Evolutionary conservation across 2,797 vertebrate genomes (phyloP), one percentile per base, ranked within the genome.

Genomic region (Triplophysa yarkandensis): DNA sequence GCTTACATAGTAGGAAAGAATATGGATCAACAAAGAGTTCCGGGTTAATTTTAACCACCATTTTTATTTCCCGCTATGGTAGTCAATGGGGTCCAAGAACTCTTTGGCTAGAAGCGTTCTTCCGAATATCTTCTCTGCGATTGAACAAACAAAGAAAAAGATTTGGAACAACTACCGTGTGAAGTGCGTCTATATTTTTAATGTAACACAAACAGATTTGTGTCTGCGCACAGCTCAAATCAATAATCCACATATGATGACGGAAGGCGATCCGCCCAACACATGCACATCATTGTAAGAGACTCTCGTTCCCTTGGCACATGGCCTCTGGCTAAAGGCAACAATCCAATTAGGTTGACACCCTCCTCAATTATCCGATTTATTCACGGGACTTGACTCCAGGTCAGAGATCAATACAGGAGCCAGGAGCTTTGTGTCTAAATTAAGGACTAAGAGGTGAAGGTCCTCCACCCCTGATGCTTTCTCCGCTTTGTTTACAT

Each of bases 321-420:
- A 83, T 79, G 77, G 87, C 92, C 90, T 88, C 83, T 55, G 90
- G 92, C 86, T 80, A 83, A 92, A 91, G 91, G 89, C 90, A 80
- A 93, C 92, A 93, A 92, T 93, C 89, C 90, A 93, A 93, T 93
- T 93, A 92, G 89, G 86, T 88, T 79, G 70, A 92, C 91, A 91
- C 83, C 80, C 58, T 90, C 90, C 92, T 92, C 90, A 92, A 93
- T 93, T 93, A 93, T 89, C 90, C 89, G 91, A 93, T 92, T 93
- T 88, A 90, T 88, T 90, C 90, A 90, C 87, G 83, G 86, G 80
- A 85, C 92, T 91, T 80, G 88, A 92, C 90, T 90, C 82, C 85
- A 86, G 89, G 90, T 89, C 86, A 85, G 60, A 74, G 86, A 93
- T 93, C 90, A 86, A 93, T 93, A 84, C 77, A 79, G 77, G n/a